phyloP scores from a whole-genome alignment of 2,888 invertebrate species.

The Gortyna flavago region DNA sequence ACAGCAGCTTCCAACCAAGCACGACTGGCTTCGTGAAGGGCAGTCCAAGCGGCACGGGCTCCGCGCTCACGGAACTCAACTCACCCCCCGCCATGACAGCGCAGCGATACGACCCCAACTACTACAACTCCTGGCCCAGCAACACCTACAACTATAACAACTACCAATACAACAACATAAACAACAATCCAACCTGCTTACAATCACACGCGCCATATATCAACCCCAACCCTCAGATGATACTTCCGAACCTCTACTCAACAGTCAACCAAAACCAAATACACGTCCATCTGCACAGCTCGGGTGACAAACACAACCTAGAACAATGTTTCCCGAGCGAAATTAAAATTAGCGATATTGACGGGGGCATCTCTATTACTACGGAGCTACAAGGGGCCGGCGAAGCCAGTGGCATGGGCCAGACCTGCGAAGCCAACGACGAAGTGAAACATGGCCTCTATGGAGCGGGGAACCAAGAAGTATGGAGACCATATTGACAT shows the following conservation, averaged over 20 bases:
- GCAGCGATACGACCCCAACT: conserved; percentile 89
- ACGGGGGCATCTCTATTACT: conserved; percentile 90
- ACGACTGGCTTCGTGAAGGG: conserved; percentile 82
- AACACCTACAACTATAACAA: conserved; percentile 93
- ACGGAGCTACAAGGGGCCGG: conserved; percentile 86
- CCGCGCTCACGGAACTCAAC: conserved; percentile 87
- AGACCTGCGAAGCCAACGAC: conserved; percentile 88
- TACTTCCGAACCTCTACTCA: conserved; percentile 94
- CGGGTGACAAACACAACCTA: conserved; percentile 91
- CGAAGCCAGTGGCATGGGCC: conserved; percentile 86
- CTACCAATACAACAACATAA: conserved; percentile 92
- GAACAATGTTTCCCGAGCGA: conserved; percentile 91
- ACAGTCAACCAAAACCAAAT: conserved; percentile 97
- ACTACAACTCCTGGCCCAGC: conserved; percentile 90
- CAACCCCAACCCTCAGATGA: conserved; percentile 92
- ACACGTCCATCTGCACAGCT: conserved; percentile 94
- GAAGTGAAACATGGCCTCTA: conserved; percentile 88
- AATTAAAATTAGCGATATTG: conserved; percentile 91
- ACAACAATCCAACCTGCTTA: conserved; percentile 87
- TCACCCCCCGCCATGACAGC: conserved; percentile 75
- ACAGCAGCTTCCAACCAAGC: conserved; percentile 84
- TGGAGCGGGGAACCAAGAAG: conserved; percentile 86
- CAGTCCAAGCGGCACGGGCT: conserved; percentile 80
- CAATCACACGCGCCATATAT: conserved; percentile 91
- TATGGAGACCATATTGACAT: conserved; percentile 95